A percentile compares a stretch with the other conserved stretches of the same genome.
phyloP scores from a whole-genome alignment of 2,113 vertebrate genomes.

The Chrysochloris asiatica region DNA sequence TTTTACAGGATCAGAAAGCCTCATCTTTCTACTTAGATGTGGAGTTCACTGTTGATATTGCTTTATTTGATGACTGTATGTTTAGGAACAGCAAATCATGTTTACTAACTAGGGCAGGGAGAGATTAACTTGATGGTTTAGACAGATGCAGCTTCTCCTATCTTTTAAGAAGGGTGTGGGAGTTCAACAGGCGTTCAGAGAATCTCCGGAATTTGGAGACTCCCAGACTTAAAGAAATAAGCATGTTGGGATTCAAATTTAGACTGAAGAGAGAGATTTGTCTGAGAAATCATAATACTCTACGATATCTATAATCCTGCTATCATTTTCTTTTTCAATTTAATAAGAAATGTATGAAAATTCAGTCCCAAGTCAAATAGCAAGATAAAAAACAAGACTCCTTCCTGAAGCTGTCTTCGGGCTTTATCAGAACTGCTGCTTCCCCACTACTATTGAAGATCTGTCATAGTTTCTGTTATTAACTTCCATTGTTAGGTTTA shows the following conservation, averaged over 20 bases:
- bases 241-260: conserved; percentile 33
- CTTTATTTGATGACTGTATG: background rate
- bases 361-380: conserved; percentile 7
- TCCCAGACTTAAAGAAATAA: conserved; percentile 56
- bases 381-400: background rate
- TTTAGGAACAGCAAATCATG: conserved; percentile 20
- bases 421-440: background rate
- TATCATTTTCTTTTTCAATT: conserved; percentile 4
- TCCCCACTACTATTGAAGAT: background rate
- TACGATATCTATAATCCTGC: background rate
- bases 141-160: background rate
- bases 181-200: background rate
- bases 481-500: conserved; percentile 10
- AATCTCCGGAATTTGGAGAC: conserved; percentile 41
- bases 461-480: background rate
- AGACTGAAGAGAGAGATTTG: background rate
- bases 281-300: background rate
- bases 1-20: too few species aligned
- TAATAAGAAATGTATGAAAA: conserved; percentile 10
- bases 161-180: conserved; percentile 1
- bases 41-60: background rate
- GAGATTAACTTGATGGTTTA: background rate
- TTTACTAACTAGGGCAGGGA: background rate
- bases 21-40: too few species aligned
- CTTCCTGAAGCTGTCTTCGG: background rate